Evolutionary conservation across 2,888 invertebrate genomes (phyloP), one percentile per base, ranked within the genome.

Genomic region (Thecophora atra): DNA sequence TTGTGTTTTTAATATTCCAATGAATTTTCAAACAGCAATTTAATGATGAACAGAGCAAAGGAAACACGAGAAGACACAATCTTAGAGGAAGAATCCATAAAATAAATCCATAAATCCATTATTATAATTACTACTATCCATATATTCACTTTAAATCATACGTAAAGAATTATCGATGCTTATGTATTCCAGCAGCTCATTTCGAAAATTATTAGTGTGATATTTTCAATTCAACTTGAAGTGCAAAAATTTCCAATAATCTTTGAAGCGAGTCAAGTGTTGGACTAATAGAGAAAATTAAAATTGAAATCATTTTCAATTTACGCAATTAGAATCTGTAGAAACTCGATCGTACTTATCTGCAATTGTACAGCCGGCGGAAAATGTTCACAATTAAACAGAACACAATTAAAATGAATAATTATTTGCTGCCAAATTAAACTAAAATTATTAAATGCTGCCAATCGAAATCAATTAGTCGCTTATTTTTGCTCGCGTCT

Each of bases 221-320:
- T 64, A 19, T 42, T 64, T 63, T 64, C 64, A 47, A 63, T 42
- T n/a, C 42, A 15, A 5, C 21, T 37, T 24, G 11, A 62, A 62
- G 51, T 70, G 70, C 37, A 51, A 62, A 63, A 51, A n/a, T 58
- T 58, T 63, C 17, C 52, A 42, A 63, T 42, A 62, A 63, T 63
- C 26, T 37, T 37, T 21, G 52, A 28, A 42, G 24, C 15, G 17
- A 15, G 8, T 51, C n/a, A 24, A 63, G 42, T 70, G 70, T 51
- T 70, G n/a, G 28, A 47, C 69, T 69, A 69, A 70, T 70, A 52
- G 63, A 70, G 63, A 42, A 51, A 51, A 70, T 70, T 70, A 63
- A 70, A 70, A 70, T 42, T 30, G 63, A 70, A 70, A 63, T 62
- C 37, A 70, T 70, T 51, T 63, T 70, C 52, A 70, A 70, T 70